phyloP scores from a whole-genome alignment of 2,888 invertebrate species.

The Agonopterix subpropinquella region DNA sequence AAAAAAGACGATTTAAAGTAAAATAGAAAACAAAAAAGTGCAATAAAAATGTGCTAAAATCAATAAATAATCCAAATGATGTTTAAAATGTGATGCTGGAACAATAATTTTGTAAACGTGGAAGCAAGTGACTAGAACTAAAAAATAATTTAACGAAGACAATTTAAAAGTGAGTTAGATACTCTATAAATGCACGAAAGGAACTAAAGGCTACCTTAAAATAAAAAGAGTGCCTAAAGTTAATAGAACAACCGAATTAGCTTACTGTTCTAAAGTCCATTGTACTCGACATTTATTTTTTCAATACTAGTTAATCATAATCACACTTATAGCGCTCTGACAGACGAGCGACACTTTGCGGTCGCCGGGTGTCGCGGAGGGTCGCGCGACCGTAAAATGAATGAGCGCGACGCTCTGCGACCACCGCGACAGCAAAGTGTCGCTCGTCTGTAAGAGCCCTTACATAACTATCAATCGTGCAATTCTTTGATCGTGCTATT shows the following conservation, averaged over 20 bases:
- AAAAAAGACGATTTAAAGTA: constrained; percentile 13
- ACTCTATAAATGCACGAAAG: constrained; percentile 51
- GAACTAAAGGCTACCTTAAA: constrained; percentile 35
- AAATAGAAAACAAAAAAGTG: constrained; percentile 20
- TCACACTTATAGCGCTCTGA: too few species aligned
- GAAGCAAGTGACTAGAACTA: constrained; percentile 67
- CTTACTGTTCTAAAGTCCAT: constrained; percentile 36
- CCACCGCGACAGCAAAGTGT: too few species aligned
- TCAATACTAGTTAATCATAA: background rate
- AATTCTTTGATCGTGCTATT: too few species aligned
- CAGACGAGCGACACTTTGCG: too few species aligned
- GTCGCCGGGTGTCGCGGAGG: too few species aligned
- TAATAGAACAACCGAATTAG: constrained; percentile 35
- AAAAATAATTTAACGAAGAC: constrained; percentile 35
- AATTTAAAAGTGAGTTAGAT: constrained; percentile 17
- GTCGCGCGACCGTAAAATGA: too few species aligned
- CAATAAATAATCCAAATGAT: background rate
- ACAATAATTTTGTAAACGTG: constrained; percentile 24
- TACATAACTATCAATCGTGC: too few species aligned
- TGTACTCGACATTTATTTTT: constrained; percentile 33
- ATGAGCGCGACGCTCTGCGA: too few species aligned
- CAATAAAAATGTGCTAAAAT: background rate
- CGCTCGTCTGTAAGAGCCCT: too few species aligned
- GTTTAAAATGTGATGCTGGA: background rate
- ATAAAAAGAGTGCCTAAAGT: constrained; percentile 18